Evolutionary conservation across 2,888 invertebrate genomes (phyloP).

Genomic region (Limnephilus rhombicus): DNA sequence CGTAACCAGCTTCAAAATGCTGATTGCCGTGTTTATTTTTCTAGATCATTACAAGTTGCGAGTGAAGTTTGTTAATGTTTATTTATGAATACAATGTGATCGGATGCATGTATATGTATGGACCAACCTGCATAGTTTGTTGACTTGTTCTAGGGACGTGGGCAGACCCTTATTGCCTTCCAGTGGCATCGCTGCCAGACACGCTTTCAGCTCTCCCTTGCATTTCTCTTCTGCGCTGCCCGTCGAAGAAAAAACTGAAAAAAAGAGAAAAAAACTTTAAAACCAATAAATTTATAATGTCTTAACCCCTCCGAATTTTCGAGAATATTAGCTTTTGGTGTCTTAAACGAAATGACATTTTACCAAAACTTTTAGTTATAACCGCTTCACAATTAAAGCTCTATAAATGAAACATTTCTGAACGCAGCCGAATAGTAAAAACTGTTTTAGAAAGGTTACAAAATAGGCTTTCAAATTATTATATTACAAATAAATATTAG

Average conservation of each 20-base stretch:
- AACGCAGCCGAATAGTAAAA: no score
- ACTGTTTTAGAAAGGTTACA: no score
- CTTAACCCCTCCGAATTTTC: no score
- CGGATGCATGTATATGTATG: neutral
- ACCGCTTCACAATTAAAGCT: no score
- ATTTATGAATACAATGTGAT: neutral
- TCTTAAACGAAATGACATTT: no score
- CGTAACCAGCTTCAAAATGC: no score
- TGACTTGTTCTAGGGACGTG: constrained; percentile 50
- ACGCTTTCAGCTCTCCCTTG: constrained; percentile 58
- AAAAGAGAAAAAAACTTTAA: neutral
- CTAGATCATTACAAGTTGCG: neutral
- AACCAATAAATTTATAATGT: neutral
- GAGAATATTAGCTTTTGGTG: no score
- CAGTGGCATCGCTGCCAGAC: constrained; percentile 56
- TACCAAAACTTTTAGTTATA: no score
- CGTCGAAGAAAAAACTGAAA: constrained; percentile 57
- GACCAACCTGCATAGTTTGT: constrained; percentile 1
- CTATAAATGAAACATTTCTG: no score
- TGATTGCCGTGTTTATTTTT: no score
- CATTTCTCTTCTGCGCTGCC: constrained; percentile 61
- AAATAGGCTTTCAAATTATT: no score
- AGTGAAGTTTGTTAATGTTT: neutral
- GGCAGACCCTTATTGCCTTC: constrained; percentile 61
- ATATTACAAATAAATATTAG: no score